Evolutionary conservation across 2,113 vertebrate genomes (phyloP), one percentile per base, ranked within the genome.

Genomic region (Tragulus kanchil): DNA sequence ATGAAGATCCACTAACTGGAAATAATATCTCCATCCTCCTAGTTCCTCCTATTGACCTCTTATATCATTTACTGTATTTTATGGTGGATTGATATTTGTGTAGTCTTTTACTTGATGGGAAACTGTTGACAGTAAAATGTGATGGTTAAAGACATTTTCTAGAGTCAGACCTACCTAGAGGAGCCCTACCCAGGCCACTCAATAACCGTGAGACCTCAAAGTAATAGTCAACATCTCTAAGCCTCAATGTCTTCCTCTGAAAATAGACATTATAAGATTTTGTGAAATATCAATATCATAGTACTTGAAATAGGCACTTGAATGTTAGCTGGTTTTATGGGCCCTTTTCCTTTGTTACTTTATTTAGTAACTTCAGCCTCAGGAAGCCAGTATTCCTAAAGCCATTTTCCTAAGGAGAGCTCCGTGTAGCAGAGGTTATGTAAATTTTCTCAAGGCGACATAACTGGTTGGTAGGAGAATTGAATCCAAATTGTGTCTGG

Each of bases 121-220:
- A 94, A 67, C 9, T 42, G 42, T 95, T 89, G 84, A 65, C 94
- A 91, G 52, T 83, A 73, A 97, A 82, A 91, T 26, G 23, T 73
- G 17, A 50, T 78, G 54, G 45, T 89, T 78, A 93, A 94, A 91
- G 59, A 94, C 50, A 86, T 42, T 75, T 28, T 36, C 52, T 69
- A 62, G 19, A 69, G 65, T 88, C 50, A 85, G 85, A 77, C 79
- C 85, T 21, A 85, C 83, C 50, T 90, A 12, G 36, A 86, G 31
- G 8, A n/a, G 15, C 45, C 25, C 59, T 52, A 67, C 67, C n/a
- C 36, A 83, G 45, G 42, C 45, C 56, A 84, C 56, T 64, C 50
- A 94, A 65, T 71, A 94, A 94, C 78, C 56, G 26, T 87, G 61
- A 93, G 92, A 77, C 7, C 61, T 90, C 79, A 90, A 86, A 94